Conservation (phyloP, 2,113 vertebrate species). For the Corythornis madagascariensis region DNA sequence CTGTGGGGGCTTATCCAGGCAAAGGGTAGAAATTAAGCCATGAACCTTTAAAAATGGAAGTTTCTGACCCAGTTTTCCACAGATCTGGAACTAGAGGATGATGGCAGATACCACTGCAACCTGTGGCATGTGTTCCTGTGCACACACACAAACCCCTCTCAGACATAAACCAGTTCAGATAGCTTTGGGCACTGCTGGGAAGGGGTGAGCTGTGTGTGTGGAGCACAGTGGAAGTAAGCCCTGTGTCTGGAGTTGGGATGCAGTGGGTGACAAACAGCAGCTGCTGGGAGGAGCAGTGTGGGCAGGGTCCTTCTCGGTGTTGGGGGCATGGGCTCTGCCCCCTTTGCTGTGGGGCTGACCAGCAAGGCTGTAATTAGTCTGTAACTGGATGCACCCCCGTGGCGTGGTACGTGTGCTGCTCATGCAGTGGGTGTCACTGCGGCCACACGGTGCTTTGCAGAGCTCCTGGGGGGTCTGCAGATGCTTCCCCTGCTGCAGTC, state of each 20-base stretch:
- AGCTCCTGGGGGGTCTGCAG: accelerated
- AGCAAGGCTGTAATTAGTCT: background rate
- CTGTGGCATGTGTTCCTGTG: background rate
- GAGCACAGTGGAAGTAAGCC: background rate
- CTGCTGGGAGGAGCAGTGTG: background rate
- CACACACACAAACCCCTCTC: background rate
- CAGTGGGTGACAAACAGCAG: background rate
- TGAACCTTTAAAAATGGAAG: background rate
- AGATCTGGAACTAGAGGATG: background rate
- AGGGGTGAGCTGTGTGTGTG: background rate
- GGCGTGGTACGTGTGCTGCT: background rate
- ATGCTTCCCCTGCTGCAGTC: background rate
- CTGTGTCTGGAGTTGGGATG: background rate
- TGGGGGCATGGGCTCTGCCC: background rate
- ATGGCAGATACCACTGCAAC: background rate
- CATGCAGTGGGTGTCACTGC: background rate
- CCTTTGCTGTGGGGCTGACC: no score
- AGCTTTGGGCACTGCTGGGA: background rate
- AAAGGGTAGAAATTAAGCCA: background rate
- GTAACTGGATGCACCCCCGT: accelerated
- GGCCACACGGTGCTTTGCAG: background rate
- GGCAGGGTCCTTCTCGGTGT: background rate
- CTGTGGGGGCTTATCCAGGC: background rate
- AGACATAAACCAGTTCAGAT: background rate
- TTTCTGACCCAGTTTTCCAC: background rate